A percentile compares a stretch with the other conserved stretches of the same genome.
phyloP scores from a whole-genome alignment of 2,888 invertebrate species.

The Oxystoma pomonae region DNA sequence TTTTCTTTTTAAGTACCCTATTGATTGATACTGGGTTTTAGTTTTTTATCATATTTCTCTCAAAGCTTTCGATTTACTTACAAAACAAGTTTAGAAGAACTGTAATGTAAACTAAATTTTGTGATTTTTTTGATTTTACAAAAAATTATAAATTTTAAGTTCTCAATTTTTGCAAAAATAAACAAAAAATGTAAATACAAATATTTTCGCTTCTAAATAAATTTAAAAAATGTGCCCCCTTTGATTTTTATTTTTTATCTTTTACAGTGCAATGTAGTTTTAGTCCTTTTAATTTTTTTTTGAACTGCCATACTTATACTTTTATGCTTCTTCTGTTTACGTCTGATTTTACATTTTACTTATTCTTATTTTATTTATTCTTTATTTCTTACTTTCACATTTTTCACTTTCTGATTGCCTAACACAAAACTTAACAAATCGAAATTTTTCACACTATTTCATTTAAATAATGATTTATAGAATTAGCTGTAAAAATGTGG shows the following conservation, averaged over 20 bases:
- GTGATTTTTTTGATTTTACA: neutral
- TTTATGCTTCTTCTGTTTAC: too few relatives aligned
- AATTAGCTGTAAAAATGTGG: neutral
- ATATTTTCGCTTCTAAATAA: too few relatives aligned
- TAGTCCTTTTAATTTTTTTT: neutral
- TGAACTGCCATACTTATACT: neutral
- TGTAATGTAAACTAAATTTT: neutral
- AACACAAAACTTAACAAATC: neutral
- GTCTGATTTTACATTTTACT: too few relatives aligned
- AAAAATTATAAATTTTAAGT: neutral
- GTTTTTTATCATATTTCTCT: too few relatives aligned
- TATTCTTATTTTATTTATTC: neutral
- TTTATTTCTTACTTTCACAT: neutral
- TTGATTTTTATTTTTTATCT: neutral
- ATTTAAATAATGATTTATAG: neutral
- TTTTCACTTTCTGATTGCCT: neutral
- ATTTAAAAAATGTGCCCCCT: too few relatives aligned
- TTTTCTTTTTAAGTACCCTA: too few relatives aligned
- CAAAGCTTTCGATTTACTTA: too few relatives aligned
- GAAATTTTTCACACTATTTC: neutral
- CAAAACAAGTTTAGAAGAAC: neutral
- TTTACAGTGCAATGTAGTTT: neutral
- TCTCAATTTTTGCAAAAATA: neutral
- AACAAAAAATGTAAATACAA: neutral
- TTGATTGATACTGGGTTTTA: too few relatives aligned